Evolutionary conservation across 2,888 invertebrate species (phyloP).

Genomic region (Drosophila prolongata): DNA sequence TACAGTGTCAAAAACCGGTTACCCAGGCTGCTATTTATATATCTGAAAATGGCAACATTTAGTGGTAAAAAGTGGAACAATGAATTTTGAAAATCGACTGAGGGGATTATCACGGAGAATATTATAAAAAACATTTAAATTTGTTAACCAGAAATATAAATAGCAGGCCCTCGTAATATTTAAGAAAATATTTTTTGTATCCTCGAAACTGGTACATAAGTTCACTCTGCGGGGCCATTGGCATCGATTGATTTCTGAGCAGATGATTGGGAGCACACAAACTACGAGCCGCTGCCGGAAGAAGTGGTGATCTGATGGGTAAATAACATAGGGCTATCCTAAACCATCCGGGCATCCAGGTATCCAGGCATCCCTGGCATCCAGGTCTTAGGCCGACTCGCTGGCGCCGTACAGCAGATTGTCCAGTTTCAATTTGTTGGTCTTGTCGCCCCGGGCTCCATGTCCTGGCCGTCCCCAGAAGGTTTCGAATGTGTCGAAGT

Average conservation of each 20-base stretch:
- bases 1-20: neutral
- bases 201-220: slow-evolving; percentile 8
- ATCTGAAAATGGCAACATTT: too few species aligned
- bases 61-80: too few species aligned
- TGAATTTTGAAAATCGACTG: too few species aligned
- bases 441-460: slow-evolving; percentile 82
- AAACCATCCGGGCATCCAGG: slow-evolving; percentile 1
- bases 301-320: slow-evolving; percentile 3
- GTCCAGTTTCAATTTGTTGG: slow-evolving; percentile 84
- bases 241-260: slow-evolving; percentile 57
- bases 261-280: slow-evolving; percentile 55
- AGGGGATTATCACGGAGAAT: too few species aligned
- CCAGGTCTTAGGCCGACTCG: slow-evolving; percentile 65
- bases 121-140: too few species aligned
- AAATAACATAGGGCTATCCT: slow-evolving; percentile 5
- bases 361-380: slow-evolving; percentile 31
- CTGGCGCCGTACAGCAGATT: slow-evolving; percentile 84
- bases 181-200: slow-evolving; percentile 2
- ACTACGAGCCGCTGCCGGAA: slow-evolving; percentile 47
- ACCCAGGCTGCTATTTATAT: neutral
- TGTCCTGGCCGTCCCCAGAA: slow-evolving; percentile 93
- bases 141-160: neutral
- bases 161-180: slow-evolving; percentile 1
- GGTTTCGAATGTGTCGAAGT: slow-evolving; percentile 91
- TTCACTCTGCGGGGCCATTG: slow-evolving; percentile 21